These are phyloP conservation scores for Cynocephalus volans DNA, from an alignment of 2,113 vertebrate species.

Conservation along the genomic window DNA sequence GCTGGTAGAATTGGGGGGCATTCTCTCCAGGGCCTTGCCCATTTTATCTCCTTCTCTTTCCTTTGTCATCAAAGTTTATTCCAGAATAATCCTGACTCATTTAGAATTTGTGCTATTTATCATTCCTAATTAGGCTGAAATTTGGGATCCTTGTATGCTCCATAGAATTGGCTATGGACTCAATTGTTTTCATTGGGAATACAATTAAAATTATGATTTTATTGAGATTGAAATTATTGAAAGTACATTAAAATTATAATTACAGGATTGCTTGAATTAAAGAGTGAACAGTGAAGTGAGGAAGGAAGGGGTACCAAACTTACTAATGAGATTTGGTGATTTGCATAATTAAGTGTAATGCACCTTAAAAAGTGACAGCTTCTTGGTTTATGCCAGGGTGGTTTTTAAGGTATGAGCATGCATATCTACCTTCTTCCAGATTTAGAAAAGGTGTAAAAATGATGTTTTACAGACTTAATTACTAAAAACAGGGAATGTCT, in stretches of 20 bases:
- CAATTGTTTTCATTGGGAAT: slow-evolving; percentile 42
- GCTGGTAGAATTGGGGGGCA: background rate
- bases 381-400: background rate
- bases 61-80: background rate
- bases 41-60: background rate
- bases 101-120: background rate
- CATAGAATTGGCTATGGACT: background rate
- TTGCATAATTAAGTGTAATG: slow-evolving; percentile 75
- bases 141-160: background rate
- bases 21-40: no score
- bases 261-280: slow-evolving; percentile 60
- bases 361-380: slow-evolving; percentile 50
- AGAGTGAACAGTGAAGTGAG: slow-evolving; percentile 54
- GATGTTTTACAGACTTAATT: background rate
- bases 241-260: slow-evolving; percentile 64
- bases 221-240: slow-evolving; percentile 62
- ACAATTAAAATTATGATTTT: slow-evolving; percentile 59
- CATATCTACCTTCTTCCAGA: background rate
- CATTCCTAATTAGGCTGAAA: background rate
- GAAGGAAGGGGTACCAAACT: slow-evolving; percentile 59
- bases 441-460: background rate
- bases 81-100: background rate
- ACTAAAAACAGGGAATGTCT: background rate
- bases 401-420: background rate
- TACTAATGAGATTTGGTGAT: slow-evolving; percentile 72